These are phyloP conservation scores for Heliconius charithonia DNA, from an alignment of 2,888 invertebrate species.

Conservation along the genomic window DNA sequence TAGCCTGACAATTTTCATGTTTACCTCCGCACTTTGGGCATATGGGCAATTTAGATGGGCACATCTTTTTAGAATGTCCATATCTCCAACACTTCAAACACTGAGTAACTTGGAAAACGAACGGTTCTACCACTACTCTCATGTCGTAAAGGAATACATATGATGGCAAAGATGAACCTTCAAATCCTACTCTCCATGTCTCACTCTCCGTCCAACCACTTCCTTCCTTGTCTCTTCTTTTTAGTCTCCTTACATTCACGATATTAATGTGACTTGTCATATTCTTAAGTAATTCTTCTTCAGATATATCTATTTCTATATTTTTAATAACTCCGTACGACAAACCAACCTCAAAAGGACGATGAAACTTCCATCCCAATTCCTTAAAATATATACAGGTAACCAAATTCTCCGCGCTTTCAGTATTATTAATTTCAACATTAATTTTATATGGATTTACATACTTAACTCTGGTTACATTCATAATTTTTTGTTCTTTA, in stretches of 20 bases:
- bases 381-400: too few relatives aligned
- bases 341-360: too few relatives aligned
- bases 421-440: too few relatives aligned
- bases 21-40: background rate
- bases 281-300: background rate
- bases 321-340: background rate
- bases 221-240: background rate
- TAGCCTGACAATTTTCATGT: too few relatives aligned
- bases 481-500: too few relatives aligned
- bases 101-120: background rate
- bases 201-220: background rate
- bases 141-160: background rate
- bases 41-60: background rate
- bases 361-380: too few relatives aligned
- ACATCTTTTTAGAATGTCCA: background rate
- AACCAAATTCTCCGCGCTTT: too few relatives aligned
- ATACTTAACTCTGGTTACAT: background rate
- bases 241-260: background rate
- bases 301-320: background rate
- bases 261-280: background rate
- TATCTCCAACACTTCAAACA: background rate
- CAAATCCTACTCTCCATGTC: background rate
- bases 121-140: background rate
- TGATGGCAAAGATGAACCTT: background rate
- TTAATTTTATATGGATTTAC: background rate